Base-by-base conservation (phyloP, 2,113 vertebrate genomes). In the Strix uralensis region DNA sequence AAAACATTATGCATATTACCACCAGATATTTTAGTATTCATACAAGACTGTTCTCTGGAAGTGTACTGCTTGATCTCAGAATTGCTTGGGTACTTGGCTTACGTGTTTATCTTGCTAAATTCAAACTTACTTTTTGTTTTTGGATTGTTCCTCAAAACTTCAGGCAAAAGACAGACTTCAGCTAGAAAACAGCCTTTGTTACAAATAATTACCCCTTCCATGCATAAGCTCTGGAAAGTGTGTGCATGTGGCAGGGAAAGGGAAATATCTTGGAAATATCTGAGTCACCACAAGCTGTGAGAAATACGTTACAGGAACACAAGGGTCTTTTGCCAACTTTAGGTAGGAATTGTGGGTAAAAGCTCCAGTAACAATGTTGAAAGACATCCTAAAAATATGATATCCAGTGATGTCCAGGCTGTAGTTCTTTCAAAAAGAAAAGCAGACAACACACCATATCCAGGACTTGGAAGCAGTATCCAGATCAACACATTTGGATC, bases 161-260 rank as follows among this genome's bases (percentile, higher is more conserved):
- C 38, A 86, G 7, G 29, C 34, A 63, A 57, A 40, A 29, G 13
- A 47, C 7, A 70, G 8, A 16, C 40, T 70, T 52, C 15, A 47
- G 17, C 7, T 67, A 23, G 23, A 16, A 44, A 46, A 49, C 7
- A 30, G 11, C 2, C 22, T 27, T 9, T 8, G 3, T n/a, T 40
- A 20, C 19, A 30, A 12, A 49, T 30, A 20, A 38, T 20, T 22
- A 13, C 32, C 8, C 15, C 6, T 62, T 22, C 47, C 29, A 13
- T 0, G 1, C 2, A 7, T 4, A 57, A 32, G 10, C 27, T 51
- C 65, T 61, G 13, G 22, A 36, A 93, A 74, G 8, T 2, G 2
- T 2, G 2, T 11, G 15, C 7, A 29, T 0, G 1, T 23, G 20
- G 6, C 62, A 65, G 11, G 9, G 34, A 63, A 15, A 62, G 2